A percentile compares a stretch with the other conserved stretches of the same genome.
These are phyloP conservation scores for Nannobrachium achirus DNA, from an alignment of 2,113 vertebrate species.

Conservation along the genomic window DNA sequence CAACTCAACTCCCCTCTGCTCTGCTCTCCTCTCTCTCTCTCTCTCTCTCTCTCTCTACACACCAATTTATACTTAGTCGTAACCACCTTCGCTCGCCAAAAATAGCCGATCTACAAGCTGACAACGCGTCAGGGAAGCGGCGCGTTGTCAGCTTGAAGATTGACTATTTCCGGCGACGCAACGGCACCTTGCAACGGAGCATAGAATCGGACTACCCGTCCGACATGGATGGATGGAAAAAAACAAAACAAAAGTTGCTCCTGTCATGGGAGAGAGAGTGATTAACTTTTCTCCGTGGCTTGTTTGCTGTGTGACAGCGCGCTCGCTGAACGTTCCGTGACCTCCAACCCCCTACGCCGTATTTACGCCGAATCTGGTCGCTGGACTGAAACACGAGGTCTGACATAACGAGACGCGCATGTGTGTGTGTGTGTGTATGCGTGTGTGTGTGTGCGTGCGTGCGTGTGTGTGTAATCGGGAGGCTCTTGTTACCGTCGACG, in stretches of 20 bases:
- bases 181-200: too few relatives aligned
- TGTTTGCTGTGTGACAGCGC: conserved; percentile 15
- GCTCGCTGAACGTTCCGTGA: conserved; percentile 13
- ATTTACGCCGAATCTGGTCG: conserved; percentile 32
- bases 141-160: too few relatives aligned
- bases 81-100: too few relatives aligned
- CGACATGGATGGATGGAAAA: conserved; percentile 50
- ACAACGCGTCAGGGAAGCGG: neutral
- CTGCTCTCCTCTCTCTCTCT: neutral
- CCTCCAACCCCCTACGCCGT: conserved; percentile 16
- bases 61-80: too few relatives aligned
- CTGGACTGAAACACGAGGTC: neutral
- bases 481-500: neutral
- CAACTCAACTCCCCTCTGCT: neutral
- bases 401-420: conserved; percentile 21
- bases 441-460: conserved; percentile 6
- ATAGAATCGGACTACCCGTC: conserved; percentile 1
- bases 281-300: conserved; percentile 29
- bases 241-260: conserved; percentile 26
- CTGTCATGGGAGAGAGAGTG: conserved; percentile 37
- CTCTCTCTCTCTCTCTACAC: neutral
- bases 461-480: neutral
- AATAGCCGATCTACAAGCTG: neutral
- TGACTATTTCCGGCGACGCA: too few relatives aligned
- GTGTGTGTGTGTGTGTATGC: neutral